Evolutionary conservation across 2,797 vertebrate species (phyloP), one percentile per base, ranked within the genome.

Genomic region (Acanthiza pusilla): DNA sequence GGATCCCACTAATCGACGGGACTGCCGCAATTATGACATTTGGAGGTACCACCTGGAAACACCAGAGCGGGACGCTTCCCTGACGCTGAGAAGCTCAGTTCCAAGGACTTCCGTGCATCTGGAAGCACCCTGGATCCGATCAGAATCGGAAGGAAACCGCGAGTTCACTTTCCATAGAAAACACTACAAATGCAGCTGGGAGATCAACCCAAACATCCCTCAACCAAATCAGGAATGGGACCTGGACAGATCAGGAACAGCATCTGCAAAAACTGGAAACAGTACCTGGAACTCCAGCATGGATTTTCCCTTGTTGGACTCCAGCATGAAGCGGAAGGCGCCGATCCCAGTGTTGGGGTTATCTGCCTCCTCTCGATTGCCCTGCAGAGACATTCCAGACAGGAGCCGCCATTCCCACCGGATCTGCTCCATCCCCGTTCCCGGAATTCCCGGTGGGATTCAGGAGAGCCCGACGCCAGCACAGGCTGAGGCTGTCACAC

Each of bases 261-360:
- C 3, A 36, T 10, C 32, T 51, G 45, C 38, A 45, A 32, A 45
- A 45, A n/a, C 2, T 51, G 8, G 38, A 10, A 60, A 25, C 7
- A 5, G 26, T 94, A 99, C 99, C 99, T 99, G 99, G 96, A 99
- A 99, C 94, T 99, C 99, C 95, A 99, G 97, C 99, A 99, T 99
- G 26, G 99, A 99, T 91, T 99, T 99, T n/a, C 99, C 99, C 97
- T 99, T 99, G 97, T 99, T 99, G 89, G 99, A 99, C 93, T 99
- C 99, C 40, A 99, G 96, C 99, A 99, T 99, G 98, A 99, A 99
- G 92, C 99, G 99, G 96, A 99, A 99, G 1, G 99, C 99, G 3
- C 99, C 99, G 1, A 99, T 99, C 13, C 99, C 99, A 3, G 99
- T 99, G 95, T 98, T 99, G 54, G 99, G 99, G 76, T 99, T 99